These are phyloP conservation scores for Gouania willdenowi DNA, from an alignment of 2,797 vertebrate species.

Conservation along the genomic window DNA sequence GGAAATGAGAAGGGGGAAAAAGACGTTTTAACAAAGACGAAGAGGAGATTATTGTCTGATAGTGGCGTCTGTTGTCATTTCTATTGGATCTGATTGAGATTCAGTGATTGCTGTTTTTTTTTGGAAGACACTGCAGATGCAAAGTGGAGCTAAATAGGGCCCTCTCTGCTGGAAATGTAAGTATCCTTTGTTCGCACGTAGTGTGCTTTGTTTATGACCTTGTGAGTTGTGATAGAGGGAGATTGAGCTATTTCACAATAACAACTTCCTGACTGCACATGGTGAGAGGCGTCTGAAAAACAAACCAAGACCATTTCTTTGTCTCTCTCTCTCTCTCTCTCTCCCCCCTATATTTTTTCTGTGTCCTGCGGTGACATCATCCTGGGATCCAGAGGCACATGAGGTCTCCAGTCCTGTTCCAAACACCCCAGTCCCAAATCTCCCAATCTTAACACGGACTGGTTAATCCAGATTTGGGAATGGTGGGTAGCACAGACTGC, in stretches of 20 bases:
- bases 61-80: conserved; percentile 58
- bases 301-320: conserved; percentile 62
- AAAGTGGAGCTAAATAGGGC: conserved; percentile 34
- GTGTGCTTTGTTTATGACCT: conserved; percentile 36
- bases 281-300: conserved; percentile 27
- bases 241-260: conserved; percentile 28
- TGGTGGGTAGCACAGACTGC: conserved; percentile 47
- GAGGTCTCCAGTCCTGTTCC: conserved; percentile 44
- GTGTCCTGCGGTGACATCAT: conserved; percentile 57
- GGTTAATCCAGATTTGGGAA: conserved; percentile 72
- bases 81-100: conserved; percentile 46
- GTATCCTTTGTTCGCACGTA: conserved; percentile 48
- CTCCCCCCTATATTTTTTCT: conserved; percentile 1
- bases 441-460: conserved; percentile 45
- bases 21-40: conserved; percentile 66
- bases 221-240: conserved; percentile 18
- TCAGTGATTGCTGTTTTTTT: too few species aligned
- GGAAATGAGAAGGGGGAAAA: conserved; percentile 58
- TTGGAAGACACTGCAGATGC: conserved; percentile 18
- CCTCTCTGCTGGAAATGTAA: conserved; percentile 49
- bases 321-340: conserved; percentile 28
- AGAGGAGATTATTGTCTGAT: conserved; percentile 60
- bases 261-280: conserved; percentile 33
- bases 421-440: conserved; percentile 45
- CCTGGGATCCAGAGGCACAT: conserved; percentile 55